Base-by-base conservation (phyloP, 1,140 invertebrate genomes). In the Microvelia longipes region DNA sequence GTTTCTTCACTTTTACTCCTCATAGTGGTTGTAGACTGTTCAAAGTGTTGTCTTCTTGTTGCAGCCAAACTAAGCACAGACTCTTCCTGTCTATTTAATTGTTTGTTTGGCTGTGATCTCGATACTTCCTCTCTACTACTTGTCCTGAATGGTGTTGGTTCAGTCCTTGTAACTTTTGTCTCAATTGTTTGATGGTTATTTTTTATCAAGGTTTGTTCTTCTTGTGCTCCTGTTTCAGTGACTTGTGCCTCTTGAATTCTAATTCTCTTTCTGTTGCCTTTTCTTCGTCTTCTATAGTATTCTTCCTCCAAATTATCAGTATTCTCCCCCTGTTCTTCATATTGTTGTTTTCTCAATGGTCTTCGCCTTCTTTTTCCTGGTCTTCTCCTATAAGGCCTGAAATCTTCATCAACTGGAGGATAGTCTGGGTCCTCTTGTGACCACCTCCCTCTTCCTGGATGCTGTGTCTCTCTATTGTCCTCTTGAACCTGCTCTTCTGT, bases 331-430 rank as follows among this genome's bases (percentile, higher is more conserved):
- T 69, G 61, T 62, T 70, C 71, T 60, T 67, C 65, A 27, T 72
- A 64, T 60, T 67, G 69, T 24, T 72, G 67, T 66, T 65, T 72
- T 28, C 69, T 70, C 19, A 67, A 29, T 1, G 74, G 74, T 67
- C 75, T 73, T 72, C 79, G 81, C 74, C 80, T 77, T 76, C 79
- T 78, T 68, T 79, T 78, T 26, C 77, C 76, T 70, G 77, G 75
- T 75, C 80, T 79, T 73, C 78, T 74, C 24, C 76, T 63, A 15
- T 77, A 77, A 25, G 50, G 24, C 25, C 27, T 14, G 71, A 77
- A 76, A 50, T 75, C 74, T 50, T 71, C 72, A 11, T 74, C 73
- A 2, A 73, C 71, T 65, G 35, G 35, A 50, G 19, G 35, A 19
- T 50, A 50, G 35, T 50, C 35, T 71, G 63, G 61, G 73, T 72